Evolutionary conservation across 1,140 invertebrate species (phyloP).

Genomic region (Eumeta japonica): DNA sequence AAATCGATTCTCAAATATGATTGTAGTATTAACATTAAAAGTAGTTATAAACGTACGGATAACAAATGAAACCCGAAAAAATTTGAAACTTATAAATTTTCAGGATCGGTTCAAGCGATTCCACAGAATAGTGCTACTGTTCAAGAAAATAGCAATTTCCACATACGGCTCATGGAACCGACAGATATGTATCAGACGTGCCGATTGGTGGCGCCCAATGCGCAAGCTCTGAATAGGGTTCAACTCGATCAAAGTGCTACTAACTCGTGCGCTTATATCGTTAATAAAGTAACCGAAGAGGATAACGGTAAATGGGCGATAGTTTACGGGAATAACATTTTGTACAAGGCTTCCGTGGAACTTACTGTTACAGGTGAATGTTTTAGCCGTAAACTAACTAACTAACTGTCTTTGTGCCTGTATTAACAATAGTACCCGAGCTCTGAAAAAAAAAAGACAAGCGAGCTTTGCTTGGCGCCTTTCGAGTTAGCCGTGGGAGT

Average conservation of each 20-base stretch:
- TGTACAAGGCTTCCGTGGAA: slow-evolving; percentile 20
- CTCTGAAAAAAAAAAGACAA: too few species aligned
- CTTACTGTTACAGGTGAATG: slow-evolving; percentile 29
- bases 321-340: slow-evolving; percentile 22
- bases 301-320: slow-evolving; percentile 31
- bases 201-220: slow-evolving; percentile 21
- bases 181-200: slow-evolving; percentile 24
- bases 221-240: slow-evolving; percentile 8
- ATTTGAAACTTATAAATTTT: too few species aligned
- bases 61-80: too few species aligned
- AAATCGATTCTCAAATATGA: too few species aligned
- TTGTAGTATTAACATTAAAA: too few species aligned
- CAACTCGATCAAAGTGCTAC: slow-evolving; percentile 8
- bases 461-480: too few species aligned
- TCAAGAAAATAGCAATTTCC: slow-evolving; percentile 28
- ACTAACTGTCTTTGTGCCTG: too few species aligned
- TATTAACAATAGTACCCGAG: too few species aligned
- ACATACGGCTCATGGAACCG: slow-evolving; percentile 22
- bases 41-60: too few species aligned
- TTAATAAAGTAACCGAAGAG: slow-evolving; percentile 12
- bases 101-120: slow-evolving; percentile 24
- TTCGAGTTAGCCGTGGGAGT: too few species aligned
- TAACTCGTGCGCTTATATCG: slow-evolving; percentile 23
- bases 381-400: too few species aligned
- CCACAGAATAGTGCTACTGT: slow-evolving; percentile 20